Base-by-base conservation (phyloP, 1,140 invertebrate species). In the Drosophila kikkawai region DNA sequence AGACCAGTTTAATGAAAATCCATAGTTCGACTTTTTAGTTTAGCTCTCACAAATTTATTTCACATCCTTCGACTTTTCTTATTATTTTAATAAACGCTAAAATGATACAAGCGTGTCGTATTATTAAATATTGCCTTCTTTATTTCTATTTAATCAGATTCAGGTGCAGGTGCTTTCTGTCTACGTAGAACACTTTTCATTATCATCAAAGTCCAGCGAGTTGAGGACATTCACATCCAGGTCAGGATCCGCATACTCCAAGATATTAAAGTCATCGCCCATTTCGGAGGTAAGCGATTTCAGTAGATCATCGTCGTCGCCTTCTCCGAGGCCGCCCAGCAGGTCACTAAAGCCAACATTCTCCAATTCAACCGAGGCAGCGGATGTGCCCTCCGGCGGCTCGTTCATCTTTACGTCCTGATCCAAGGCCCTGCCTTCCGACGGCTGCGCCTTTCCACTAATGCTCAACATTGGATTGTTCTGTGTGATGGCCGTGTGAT, bases 211-310 rank as follows among this genome's bases (percentile, higher is more conserved):
- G 92, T 97, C 96, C 44, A 97, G 93, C 34, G 95, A 95, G 92
- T 97, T 96, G 17, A 97, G 94, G 50, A 95, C 95, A 75, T 96
- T 95, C 55, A 96, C 96, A 68, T 97, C 97, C n/a, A 98, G 93
- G 93, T 99, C 98, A 1, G 98, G 97, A 95, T 99, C 98, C 0
- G 97, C 98, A 94, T 98, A 99, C 93, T 98, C 97, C 42, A 99
- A 92, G 83, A 99, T 98, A 92, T 99, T 99, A 93, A 99, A 99
- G 93, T 98, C 98, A 88, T 97, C 96, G 15, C 97, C 97, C 94
- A 98, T 97, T 94, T 97, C 96, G 37, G 96, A 97, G 94, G 94
- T 93, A 76, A 94, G 87, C 47, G 94, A 95, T 77, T 94, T 95
- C 93, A 97, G 95, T 15, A 98, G 93, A 68, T 98, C 94, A 90